Percentiles rank a stretch among this genome's conserved stretches.
Conservation (phyloP, 2,797 vertebrate species). For the Rhinella marina region DNA sequence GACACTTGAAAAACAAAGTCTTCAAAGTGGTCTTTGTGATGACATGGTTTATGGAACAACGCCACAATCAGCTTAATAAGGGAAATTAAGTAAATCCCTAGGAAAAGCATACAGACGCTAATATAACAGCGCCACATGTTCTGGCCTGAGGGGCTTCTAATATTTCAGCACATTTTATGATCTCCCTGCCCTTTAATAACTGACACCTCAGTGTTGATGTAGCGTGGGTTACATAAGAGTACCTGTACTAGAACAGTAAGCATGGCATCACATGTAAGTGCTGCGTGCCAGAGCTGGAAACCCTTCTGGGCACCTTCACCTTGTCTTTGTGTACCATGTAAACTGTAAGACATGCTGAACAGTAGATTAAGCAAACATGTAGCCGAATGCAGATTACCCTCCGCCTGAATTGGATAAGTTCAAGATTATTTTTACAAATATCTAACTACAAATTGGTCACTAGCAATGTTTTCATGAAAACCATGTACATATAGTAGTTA, state of each 20-base stretch:
- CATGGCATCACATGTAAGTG: conserved; percentile 1
- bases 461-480: background rate
- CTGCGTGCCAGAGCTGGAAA: conserved; percentile 26
- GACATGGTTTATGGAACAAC: conserved; percentile 24
- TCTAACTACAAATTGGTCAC: background rate
- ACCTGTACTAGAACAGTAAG: conserved; percentile 7
- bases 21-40: conserved; percentile 36
- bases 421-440: background rate
- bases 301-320: conserved; percentile 24
- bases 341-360: background rate
- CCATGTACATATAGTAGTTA: too few relatives aligned
- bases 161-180: conserved; percentile 41
- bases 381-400: background rate
- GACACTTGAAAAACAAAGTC: conserved; percentile 50
- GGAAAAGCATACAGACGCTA: conserved; percentile 41
- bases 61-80: conserved; percentile 10
- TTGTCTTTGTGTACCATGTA: background rate
- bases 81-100: conserved; percentile 33
- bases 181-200: conserved; percentile 26
- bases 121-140: conserved; percentile 52
- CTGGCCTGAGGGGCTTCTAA: conserved; percentile 27
- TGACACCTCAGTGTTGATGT: background rate
- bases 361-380: background rate
- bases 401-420: background rate
- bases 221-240: conserved; percentile 34